phyloP scores from a whole-genome alignment of 2,113 vertebrate species.

The Cercopithecus mona region DNA sequence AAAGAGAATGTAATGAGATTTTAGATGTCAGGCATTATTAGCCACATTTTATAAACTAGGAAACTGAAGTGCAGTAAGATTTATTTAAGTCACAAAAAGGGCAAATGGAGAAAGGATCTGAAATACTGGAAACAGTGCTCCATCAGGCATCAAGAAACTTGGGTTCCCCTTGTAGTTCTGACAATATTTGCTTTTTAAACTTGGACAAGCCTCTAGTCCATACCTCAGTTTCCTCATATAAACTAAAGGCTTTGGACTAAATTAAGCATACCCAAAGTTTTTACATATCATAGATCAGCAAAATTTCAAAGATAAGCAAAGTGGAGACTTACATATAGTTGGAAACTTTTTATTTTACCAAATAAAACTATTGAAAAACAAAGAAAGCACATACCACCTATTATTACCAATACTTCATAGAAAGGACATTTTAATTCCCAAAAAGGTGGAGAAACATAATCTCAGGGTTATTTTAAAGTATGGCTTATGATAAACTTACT shows the following conservation, averaged over 20 bases:
- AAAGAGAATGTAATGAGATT: not conserved
- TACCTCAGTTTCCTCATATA: not conserved
- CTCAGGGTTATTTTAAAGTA: not conserved
- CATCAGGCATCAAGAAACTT: not conserved
- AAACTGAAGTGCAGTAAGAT: not conserved
- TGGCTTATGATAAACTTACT: not conserved
- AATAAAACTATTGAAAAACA: constrained; percentile 21
- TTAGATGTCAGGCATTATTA: constrained; percentile 15
- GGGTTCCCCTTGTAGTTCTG: not conserved
- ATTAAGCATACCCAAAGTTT: not conserved
- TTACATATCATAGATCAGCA: not conserved
- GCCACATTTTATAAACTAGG: not conserved
- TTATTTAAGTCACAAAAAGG: constrained; percentile 13
- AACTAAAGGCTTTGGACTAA: not conserved
- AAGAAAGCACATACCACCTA: not conserved
- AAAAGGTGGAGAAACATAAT: not conserved
- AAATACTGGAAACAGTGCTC: not conserved
- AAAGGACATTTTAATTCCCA: constrained; percentile 20
- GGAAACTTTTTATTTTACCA: constrained; percentile 12
- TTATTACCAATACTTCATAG: not conserved
- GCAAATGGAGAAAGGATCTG: not conserved
- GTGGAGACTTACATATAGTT: not conserved
- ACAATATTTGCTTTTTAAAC: not conserved
- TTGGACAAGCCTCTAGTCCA: not conserved
- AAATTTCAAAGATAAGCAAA: constrained; percentile 26